These are phyloP conservation scores for Cecidostiba fungosa DNA, from an alignment of 2,888 invertebrate genomes.

Conservation along the genomic window DNA sequence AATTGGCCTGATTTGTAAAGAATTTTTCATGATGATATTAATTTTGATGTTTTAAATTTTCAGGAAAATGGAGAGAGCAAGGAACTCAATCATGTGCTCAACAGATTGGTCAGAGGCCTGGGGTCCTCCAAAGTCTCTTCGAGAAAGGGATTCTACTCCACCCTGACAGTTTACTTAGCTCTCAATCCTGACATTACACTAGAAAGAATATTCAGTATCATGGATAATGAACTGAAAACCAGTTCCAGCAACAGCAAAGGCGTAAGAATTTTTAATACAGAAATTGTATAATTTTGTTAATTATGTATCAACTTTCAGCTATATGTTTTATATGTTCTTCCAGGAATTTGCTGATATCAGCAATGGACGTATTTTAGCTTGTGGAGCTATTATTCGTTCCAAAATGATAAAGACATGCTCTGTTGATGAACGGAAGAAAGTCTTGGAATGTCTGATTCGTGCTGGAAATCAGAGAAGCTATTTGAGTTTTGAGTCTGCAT, in stretches of 20 bases:
- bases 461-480: conserved; percentile 85
- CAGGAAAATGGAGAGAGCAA: conserved; percentile 81
- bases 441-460: conserved; percentile 80
- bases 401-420: conserved; percentile 82
- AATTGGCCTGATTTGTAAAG: conserved; percentile 3
- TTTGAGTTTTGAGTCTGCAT: conserved; percentile 83
- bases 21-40: conserved; percentile 36
- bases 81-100: conserved; percentile 86
- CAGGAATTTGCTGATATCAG: conserved; percentile 89
- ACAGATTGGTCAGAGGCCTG: conserved; percentile 87
- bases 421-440: conserved; percentile 81
- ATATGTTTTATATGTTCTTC: conserved; percentile 21
- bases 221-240: conserved; percentile 85
- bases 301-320: conserved; percentile 7
- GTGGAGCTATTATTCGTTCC: conserved; percentile 87
- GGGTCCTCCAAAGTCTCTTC: conserved; percentile 85
- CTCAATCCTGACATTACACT: conserved; percentile 81
- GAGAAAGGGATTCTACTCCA: conserved; percentile 86
- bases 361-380: conserved; percentile 87
- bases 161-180: conserved; percentile 84
- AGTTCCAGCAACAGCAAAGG: conserved; percentile 85
- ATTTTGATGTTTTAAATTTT: conserved; percentile 67
- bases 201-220: conserved; percentile 82
- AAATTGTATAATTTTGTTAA: conserved; percentile 23
- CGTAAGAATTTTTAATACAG: conserved; percentile 81